phyloP scores from a whole-genome alignment of 2,888 invertebrate species.

The Kuschelorhynchus macadamiae region DNA sequence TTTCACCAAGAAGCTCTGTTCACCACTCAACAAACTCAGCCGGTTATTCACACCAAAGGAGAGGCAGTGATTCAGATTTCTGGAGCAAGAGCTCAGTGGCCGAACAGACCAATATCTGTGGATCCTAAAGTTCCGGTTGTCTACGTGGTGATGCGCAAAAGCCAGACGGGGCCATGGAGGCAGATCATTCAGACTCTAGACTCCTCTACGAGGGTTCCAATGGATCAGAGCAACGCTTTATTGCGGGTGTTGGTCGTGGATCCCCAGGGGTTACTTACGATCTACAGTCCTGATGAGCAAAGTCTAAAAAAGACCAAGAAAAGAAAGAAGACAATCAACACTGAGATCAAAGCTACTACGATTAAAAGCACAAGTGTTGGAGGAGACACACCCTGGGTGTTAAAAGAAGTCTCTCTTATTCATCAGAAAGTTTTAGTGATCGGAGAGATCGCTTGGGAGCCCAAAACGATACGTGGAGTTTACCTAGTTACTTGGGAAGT shows the following conservation, averaged over 20 bases:
- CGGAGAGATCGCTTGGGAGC: slow-evolving; percentile 82
- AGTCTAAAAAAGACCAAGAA: slow-evolving; percentile 68
- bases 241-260: slow-evolving; percentile 80
- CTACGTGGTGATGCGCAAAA: slow-evolving; percentile 80
- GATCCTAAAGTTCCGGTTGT: slow-evolving; percentile 74
- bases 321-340: slow-evolving; percentile 69
- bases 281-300: slow-evolving; percentile 78
- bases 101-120: slow-evolving; percentile 75
- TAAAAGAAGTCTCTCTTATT: slow-evolving; percentile 79
- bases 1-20: slow-evolving; percentile 77
- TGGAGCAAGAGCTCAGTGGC: slow-evolving; percentile 77
- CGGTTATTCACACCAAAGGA: slow-evolving; percentile 79
- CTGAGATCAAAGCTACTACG: slow-evolving; percentile 71
- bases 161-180: slow-evolving; percentile 76
- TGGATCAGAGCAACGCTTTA: slow-evolving; percentile 73
- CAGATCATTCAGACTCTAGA: slow-evolving; percentile 79
- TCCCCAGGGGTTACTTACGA: slow-evolving; percentile 79
- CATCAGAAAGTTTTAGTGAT: slow-evolving; percentile 81
- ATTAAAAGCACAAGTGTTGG: slow-evolving; percentile 70
- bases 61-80: slow-evolving; percentile 78
- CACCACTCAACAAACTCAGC: slow-evolving; percentile 76
- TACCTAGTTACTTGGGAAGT: slow-evolving; percentile 90
- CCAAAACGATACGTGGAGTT: slow-evolving; percentile 76
- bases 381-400: slow-evolving; percentile 73
- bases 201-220: slow-evolving; percentile 75